Evolutionary conservation across 2,888 invertebrate species (phyloP), one percentile per base, ranked within the genome.

Genomic region (Habroteleia sp.): DNA sequence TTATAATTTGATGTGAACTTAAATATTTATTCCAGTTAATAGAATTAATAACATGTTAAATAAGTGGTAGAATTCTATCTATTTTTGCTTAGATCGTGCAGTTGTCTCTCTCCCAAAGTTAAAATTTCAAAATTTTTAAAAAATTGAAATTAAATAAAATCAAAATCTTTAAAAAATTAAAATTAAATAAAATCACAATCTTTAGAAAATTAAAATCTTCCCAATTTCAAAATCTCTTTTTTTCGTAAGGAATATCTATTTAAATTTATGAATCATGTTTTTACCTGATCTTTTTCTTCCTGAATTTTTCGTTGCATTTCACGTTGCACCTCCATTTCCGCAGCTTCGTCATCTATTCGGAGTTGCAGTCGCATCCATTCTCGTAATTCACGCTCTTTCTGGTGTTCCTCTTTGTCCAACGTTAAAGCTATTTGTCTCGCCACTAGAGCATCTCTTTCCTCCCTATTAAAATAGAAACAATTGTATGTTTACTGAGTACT

Each of bases 201-300:
- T n/a, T n/a, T n/a, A n/a, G n/a, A n/a, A n/a, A n/a, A n/a, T n/a
- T n/a, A n/a, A n/a, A n/a, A n/a, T n/a, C n/a, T n/a, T n/a, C n/a
- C n/a, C n/a, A n/a, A 6, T 6, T 29, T 8, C 10, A 29, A 29
- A 8, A 29, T 8, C n/a, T 29, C 10, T n/a, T 6, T 8, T 6
- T 44, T 41, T 41, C n/a, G n/a, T n/a, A n/a, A 20, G 3, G 5
- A 20, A 20, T 20, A 20, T 20, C 2, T 20, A 20, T 20, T 3
- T 3, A 3, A 20, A 20, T 20, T 20, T 20, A 20, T 20, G 5
- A 20, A 20, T 20, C 3, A 6, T 14, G n/a, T 33, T 69, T 89
- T 82, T 80, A 93, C 94, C 85, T 93, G 94, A 89, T 94, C 94
- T 76, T 92, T 92, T 82, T 92, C 92, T 85, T 95, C 94, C 85